Evolutionary conservation across 2,113 vertebrate genomes (phyloP).

Genomic region (Passer domesticus): DNA sequence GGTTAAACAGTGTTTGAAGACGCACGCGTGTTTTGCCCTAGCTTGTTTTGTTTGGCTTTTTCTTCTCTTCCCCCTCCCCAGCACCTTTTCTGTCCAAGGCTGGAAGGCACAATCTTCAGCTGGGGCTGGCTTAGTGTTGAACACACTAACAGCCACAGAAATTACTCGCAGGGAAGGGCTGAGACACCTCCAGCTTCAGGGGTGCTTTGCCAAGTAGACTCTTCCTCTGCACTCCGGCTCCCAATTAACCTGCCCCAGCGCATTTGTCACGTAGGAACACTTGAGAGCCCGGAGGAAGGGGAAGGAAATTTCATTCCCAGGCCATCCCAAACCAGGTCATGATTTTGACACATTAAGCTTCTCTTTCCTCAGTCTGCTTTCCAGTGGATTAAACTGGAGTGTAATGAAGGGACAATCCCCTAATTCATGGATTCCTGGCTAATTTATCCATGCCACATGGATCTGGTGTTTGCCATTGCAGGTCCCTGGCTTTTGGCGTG

Average conservation of each 20-base stretch:
- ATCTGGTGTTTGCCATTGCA: conserved; percentile 64
- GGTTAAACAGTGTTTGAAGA: conserved; percentile 33
- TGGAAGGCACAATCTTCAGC: background rate
- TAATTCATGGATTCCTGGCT: conserved; percentile 70
- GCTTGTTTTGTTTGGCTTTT: conserved; percentile 34
- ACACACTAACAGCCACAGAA: background rate
- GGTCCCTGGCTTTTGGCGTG: conserved; percentile 57
- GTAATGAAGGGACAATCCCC: conserved; percentile 58
- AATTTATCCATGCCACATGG: conserved; percentile 70
- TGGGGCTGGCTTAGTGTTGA: background rate
- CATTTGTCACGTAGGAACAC: background rate
- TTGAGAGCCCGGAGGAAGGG: background rate
- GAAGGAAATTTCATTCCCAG: conserved; percentile 34
- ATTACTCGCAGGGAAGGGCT: background rate
- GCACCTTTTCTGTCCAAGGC: background rate
- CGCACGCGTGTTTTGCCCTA: background rate
- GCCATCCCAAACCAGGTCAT: conserved; percentile 52
- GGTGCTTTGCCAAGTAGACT: background rate
- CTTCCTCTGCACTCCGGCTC: background rate
- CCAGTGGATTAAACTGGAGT: conserved; percentile 56
- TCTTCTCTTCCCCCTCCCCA: background rate
- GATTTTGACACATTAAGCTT: conserved; percentile 58
- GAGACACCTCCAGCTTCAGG: background rate
- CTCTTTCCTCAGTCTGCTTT: conserved; percentile 49
- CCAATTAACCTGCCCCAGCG: background rate